Evolutionary conservation across 2,797 vertebrate species (phyloP), one percentile per base, ranked within the genome.

Genomic region (Takifugu ocellatus): DNA sequence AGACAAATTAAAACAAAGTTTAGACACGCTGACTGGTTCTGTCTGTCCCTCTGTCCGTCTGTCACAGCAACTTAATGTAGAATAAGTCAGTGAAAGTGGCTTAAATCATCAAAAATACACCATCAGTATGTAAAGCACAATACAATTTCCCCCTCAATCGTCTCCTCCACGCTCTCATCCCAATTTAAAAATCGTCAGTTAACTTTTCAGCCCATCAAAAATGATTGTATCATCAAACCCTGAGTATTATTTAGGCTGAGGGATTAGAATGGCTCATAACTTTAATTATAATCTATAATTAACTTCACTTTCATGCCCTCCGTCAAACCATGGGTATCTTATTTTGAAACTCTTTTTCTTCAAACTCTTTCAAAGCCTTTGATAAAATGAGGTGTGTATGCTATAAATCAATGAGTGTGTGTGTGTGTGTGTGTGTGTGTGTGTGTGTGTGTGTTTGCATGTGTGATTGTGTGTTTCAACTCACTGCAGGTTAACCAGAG

Each of bases 401-500:
- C 46, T 65, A 47, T 57, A 61, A 59, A 45, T 66, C 50, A 51
- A 16, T 26, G 5, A 54, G 36, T 49, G 54, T 59, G 54, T 59
- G 61, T 64, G 55, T 56, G 49, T 57, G 36, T 49, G 54, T 59
- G 54, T 59, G 61, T 64, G 55, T 81, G 54, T 59, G 61, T 64
- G 55, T 56, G 49, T 57, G 36, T 49, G 54, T 59, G 54, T 59
- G 61, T 64, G 55, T 81, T 68, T 69, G 56, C 70, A 16, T 26
- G 5, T 55, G 36, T 49, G 54, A 58, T 52, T 59, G 61, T 64
- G 55, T 5, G 49, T 54, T 27, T 71, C 43, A 24, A 39, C 66
- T 56, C 49, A 58, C n/a, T 70, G 57, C 59, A 67, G 62, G 78
- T 82, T 75, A 67, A 77, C 61, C 78, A 82, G 86, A 88, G 79